phyloP scores from a whole-genome alignment of 2,113 vertebrate genomes.

The Choloepus hoffmanni region DNA sequence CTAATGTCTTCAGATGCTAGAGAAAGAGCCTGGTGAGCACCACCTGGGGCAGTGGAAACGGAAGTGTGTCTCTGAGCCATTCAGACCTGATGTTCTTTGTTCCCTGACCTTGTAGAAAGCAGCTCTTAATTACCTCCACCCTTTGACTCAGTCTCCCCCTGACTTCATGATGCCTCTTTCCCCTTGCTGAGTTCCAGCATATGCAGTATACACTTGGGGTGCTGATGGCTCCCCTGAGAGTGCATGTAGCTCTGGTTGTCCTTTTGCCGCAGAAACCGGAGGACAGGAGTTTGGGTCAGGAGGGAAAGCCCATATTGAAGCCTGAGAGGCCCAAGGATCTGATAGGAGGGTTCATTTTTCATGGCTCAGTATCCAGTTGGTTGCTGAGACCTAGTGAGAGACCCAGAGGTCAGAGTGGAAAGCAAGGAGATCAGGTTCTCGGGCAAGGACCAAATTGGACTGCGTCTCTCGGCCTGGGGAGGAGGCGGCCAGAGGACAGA shows the following conservation, averaged over 20 bases:
- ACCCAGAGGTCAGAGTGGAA: conserved; percentile 56
- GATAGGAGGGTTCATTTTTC: conserved; percentile 65
- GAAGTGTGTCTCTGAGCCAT: not conserved
- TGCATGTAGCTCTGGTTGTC: not conserved
- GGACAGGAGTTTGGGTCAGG: conserved; percentile 64
- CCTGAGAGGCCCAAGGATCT: conserved; percentile 67
- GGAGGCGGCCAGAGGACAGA: not conserved
- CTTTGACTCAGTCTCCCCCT: not conserved
- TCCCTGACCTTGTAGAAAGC: not conserved
- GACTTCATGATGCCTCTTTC: not conserved
- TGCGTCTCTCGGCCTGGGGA: not conserved
- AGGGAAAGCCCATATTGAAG: conserved; percentile 31
- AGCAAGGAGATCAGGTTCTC: conserved; percentile 80
- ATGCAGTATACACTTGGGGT: not conserved
- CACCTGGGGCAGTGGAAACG: not conserved
- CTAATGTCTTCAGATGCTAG: not conserved
- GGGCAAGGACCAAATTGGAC: not conserved
- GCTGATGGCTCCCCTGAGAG: not conserved
- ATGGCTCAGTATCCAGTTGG: conserved; percentile 22
- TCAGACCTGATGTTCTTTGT: not conserved
- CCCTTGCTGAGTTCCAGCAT: not conserved
- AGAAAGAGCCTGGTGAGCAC: not conserved
- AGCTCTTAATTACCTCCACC: not conserved
- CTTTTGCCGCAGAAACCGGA: conserved; percentile 64
- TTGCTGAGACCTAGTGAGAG: conserved; percentile 25